Evolutionary conservation across 2,797 vertebrate genomes (phyloP), one percentile per base, ranked within the genome.

Genomic region (Lagodon rhomboides): DNA sequence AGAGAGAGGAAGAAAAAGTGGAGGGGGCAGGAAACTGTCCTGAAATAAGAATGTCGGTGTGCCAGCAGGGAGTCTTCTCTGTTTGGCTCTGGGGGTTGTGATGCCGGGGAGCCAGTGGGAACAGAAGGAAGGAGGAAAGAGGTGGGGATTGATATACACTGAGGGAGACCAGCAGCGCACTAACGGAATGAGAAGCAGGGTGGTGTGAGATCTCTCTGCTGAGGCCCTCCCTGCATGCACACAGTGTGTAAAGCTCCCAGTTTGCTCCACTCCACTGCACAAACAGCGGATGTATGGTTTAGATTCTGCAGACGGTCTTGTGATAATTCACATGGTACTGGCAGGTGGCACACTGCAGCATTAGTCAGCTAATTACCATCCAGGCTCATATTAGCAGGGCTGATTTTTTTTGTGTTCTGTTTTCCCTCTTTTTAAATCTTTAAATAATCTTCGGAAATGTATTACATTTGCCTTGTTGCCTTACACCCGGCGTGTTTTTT

Each of bases 111-210:
- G 72, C 82, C 67, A 72, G 58, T 58, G 85, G 84, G 59, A 85
- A 76, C 56, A 78, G 73, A 65, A 41, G 63, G 61, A 76, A 54
- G 43, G 64, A 76, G 27, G 66, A 76, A 79, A 63, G 76, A 75
- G 77, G 41, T 64, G 82, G 66, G 81, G 78, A 81, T 87, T 83
- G 85, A 87, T 74, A 59, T 83, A 85, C 67, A 41, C 69, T 17
- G 68, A 78, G 75, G 68, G 62, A 85, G 63, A 66, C 41, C 23
- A 75, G 65, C 38, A 64, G 83, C 1, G 23, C 76, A 73, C 66
- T 23, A 12, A 79, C 79, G 77, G 90, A 87, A 93, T 92, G 66
- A 79, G 77, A 93, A 89, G 64, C 75, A 85, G 87, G 53, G 60
- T n/a, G 18, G 77, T 76, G 46, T 74, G 60, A 80, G 84, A 83